A percentile compares a stretch with the other conserved stretches of the same genome.
Evolutionary conservation across 2,888 invertebrate species (phyloP).

Genomic region (Prionchulus punctatus): DNA sequence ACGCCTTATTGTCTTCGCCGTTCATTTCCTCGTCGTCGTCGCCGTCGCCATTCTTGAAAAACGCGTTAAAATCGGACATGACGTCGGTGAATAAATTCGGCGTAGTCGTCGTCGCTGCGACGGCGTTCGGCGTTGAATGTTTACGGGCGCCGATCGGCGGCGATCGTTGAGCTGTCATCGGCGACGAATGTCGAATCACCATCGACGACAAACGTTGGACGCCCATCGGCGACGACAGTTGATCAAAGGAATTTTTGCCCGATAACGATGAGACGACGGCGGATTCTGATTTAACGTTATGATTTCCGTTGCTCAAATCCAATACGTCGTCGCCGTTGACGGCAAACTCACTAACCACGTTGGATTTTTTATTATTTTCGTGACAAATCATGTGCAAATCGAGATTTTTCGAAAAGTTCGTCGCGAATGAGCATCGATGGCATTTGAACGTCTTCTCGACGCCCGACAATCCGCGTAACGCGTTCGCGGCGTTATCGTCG

Average conservation of each 20-base stretch:
- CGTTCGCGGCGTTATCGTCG: neutral
- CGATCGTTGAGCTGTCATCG: no score
- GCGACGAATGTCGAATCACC: neutral
- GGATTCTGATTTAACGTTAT: no score
- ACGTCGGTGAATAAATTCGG: neutral
- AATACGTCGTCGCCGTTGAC: neutral
- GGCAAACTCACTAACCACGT: neutral
- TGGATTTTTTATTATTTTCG: neutral
- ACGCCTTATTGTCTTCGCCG: neutral
- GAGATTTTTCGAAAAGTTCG: no score
- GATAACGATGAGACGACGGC: no score
- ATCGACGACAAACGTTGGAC: neutral
- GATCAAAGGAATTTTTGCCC: neutral
- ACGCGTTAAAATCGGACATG: constrained; percentile 3
- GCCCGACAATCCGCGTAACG: neutral
- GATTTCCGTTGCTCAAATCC: neutral
- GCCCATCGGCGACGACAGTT: neutral
- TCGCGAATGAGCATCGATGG: no score
- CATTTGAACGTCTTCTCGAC: neutral
- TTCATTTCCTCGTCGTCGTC: neutral
- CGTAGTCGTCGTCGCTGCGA: no score
- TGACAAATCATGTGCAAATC: no score
- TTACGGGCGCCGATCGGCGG: no score
- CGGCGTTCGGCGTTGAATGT: no score
- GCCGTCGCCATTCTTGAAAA: neutral